Evolutionary conservation across 1,140 invertebrate species (phyloP), one percentile per base, ranked within the genome.

Genomic region (Parasteatoda tepidariorum): DNA sequence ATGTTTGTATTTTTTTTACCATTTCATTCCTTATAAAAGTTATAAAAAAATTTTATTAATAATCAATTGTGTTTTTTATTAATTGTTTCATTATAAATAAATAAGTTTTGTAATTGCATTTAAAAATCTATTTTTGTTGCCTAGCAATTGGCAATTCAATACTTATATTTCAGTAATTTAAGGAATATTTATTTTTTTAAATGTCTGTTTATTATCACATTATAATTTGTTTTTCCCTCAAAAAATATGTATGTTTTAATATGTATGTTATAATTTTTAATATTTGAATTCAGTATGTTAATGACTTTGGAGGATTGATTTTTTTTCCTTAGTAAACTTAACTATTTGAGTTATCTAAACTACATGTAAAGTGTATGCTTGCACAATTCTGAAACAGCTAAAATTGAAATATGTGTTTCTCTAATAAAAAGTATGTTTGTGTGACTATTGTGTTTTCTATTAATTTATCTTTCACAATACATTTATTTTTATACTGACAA

Each of bases 371-470:
- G 34, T 41, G 22, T 62, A 34, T 67, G 62, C 62, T 62, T 78
- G 75, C 75, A 78, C 75, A 78, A 71, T 48, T 82, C 31, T 18
- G 24, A 48, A 24, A 71, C 55, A 57, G 74, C 78, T 57, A 70
- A 41, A 59, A 79, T 55, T 68, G n/a, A 24, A 30, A 57, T 79
- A 64, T 79, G 76, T 59, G 66, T 79, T 41, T 64, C 76, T 79
- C 76, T 55, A 79, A 73, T 73, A 73, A 73, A 73, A 48, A 73
- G n/a, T 73, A 73, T 73, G 48, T 73, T 73, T 73, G 70, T 73
- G 70, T 55, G 57, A 73, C n/a, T 73, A 3, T 2, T 73, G 55
- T 7, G 28, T 71, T 67, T 67, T 33, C 18, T 66, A 66, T 3
- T 30, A 26, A 3, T 33, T n/a, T 67, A 18, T 33, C 6, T 41